Evolutionary conservation across 2,888 invertebrate species (phyloP).

Genomic region (Amaurobius ferox): DNA sequence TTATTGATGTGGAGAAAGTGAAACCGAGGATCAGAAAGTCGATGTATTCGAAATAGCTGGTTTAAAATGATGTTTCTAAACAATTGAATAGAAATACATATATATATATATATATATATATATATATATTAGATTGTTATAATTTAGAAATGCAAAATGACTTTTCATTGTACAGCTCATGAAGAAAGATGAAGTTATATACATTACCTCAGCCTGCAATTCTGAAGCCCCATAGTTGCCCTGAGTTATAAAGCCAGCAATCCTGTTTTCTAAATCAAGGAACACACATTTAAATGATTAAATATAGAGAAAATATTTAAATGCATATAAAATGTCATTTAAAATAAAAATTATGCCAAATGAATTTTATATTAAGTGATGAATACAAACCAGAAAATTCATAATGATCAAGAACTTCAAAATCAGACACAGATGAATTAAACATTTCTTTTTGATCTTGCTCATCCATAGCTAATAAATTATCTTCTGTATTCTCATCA

Average conservation of each 20-base stretch:
- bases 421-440: constrained; percentile 54
- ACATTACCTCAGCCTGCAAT: constrained; percentile 50
- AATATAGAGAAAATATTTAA: not conserved
- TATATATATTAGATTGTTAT: too few relatives aligned
- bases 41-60: too few relatives aligned
- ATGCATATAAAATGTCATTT: not conserved
- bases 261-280: constrained; percentile 23
- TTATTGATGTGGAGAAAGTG: too few relatives aligned
- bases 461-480: not conserved
- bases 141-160: too few relatives aligned
- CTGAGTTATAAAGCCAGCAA: constrained; percentile 58
- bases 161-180: too few relatives aligned
- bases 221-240: constrained; percentile 62
- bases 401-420: constrained; percentile 43
- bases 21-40: too few relatives aligned
- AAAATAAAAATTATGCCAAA: not conserved
- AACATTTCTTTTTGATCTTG: constrained; percentile 32
- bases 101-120: too few relatives aligned
- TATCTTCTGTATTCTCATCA: constrained; percentile 26
- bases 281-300: not conserved
- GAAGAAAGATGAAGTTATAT: too few relatives aligned
- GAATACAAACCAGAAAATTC: constrained; percentile 43
- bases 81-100: too few relatives aligned
- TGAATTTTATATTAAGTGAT: not conserved
- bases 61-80: too few relatives aligned